Evolutionary conservation across 2,888 invertebrate genomes (phyloP), one percentile per base, ranked within the genome.

Genomic region (Perizoma affinitatum): DNA sequence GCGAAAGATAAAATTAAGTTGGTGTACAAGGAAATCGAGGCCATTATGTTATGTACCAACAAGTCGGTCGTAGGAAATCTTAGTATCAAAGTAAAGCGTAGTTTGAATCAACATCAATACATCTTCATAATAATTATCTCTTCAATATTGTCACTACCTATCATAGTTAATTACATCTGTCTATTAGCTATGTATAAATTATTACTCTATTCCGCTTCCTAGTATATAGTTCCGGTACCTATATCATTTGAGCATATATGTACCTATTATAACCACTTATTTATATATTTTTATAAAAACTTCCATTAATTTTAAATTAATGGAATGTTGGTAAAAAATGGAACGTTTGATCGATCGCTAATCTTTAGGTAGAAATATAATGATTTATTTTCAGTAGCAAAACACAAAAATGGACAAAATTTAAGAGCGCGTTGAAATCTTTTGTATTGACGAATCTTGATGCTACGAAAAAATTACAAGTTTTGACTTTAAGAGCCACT

Each of bases 201-300:
- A 54, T 51, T 40, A 33, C 55, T 51, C 22, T 47, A 58, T 65
- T 71, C 71, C 71, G 67, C 69, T 71, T 71, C 71, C 71, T 69
- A 50, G 48, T 66, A 11, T 1, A 55, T 56, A 58, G 58, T 71
- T 69, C 71, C 69, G 68, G 68, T 58, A 59, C 41, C 41, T 55
- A 41, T 53, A 55, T 53, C 45, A 22, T 22, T 22, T 22, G 22
- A 22, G 41, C 54, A 61, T 7, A 4, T 59, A 63, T 42, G 10
- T 46, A 55, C 8, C 11, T 50, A 58, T 43, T 33, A 43, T 33
- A 42, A 49, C 7, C 10, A 50, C 10, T 40, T 22, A 50, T 45
- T 42, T 36, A 34, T 8, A 51, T 42, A 44, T 8, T 36, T 36
- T 52, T 50, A 33, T n/a, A 41, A 44, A 56, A 56, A 40, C 8